Base-by-base conservation (phyloP, 2,888 invertebrate species). In the Flexamia atlantica region DNA sequence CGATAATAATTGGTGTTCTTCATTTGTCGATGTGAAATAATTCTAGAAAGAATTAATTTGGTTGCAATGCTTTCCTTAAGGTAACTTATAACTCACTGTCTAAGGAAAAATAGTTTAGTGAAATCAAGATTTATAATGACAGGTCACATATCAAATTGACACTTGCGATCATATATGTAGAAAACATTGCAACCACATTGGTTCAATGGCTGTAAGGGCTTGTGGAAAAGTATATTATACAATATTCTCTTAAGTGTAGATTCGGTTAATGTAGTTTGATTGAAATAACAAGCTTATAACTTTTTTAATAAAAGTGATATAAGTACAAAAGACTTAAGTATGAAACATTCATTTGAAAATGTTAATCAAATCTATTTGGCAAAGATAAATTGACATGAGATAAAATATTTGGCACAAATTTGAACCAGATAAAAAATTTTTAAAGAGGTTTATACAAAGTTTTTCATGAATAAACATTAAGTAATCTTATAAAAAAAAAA, bases 371-470 rank as follows among this genome's bases (percentile, higher is more conserved):
- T 64, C 64, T 64, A 64, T 30, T 79, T 79, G 50, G 79, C 57
- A 79, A 53, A 53, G 28, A 79, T 32, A 50, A 79, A 79, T 79
- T 57, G 57, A 79, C 57, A 57, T 32, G 28, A 50, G 30, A 57
- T 57, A 57, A 17, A 79, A 32, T 50, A 17, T 76, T 76, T 76
- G 76, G 76, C 76, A 76, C 76, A 76, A 50, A 70, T 70, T 70
- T 36, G 30, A 70, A 70, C 70, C 20, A n/a, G 12, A 17, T 32
- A 32, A 68, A 68, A 68, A 53, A 53, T 53, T 53, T 46, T 46
- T 36, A 9, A n/a, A 7, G 36, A 36, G 36, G 5, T 36, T 4
- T 36, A 36, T 9, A 36, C 9, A 36, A 36, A 36, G 9, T 36
- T 36, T 7, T 9, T 7, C 5, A 36, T 9, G 9, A 36, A 36